Percentiles rank a stretch among this genome's conserved stretches.
Conservation (phyloP, 37 sponge, comb jelly and placozoan species). For the Haliclona indistincta region DNA sequence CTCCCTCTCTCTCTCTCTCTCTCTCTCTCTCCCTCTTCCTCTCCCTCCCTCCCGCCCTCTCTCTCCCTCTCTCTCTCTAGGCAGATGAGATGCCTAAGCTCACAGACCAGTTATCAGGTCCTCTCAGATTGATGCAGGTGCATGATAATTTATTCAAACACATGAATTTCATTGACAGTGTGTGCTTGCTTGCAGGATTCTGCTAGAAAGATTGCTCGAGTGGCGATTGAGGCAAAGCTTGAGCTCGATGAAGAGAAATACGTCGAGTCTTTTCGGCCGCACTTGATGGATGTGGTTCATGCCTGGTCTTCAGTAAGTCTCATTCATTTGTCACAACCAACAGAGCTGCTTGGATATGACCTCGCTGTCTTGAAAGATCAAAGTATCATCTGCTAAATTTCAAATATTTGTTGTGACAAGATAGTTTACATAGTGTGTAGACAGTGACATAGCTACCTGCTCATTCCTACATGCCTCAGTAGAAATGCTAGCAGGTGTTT, state of each 20-base stretch:
- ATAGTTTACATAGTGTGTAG: neutral
- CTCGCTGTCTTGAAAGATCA: no score
- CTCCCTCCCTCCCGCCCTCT: no score
- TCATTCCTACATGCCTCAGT: no score
- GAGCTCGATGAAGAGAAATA: constrained; percentile 89
- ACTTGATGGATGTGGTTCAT: constrained; percentile 95
- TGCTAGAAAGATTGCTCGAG: constrained; percentile 89
- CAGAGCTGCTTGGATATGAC: no score
- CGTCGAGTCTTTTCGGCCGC: constrained; percentile 92
- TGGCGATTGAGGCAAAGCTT: constrained; percentile 90
- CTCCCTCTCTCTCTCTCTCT: no score
- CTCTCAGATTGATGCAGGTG: constrained; percentile 86
- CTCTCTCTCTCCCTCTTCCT: no score
- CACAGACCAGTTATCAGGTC: constrained; percentile 84
- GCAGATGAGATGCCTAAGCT: constrained; percentile 68
- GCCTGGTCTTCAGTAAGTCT: constrained; percentile 86
- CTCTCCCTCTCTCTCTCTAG: constrained; percentile 23
- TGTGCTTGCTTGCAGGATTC: constrained; percentile 71
- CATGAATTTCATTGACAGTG: neutral
- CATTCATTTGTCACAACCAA: no score
- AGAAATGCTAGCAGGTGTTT: no score
- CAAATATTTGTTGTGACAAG: neutral
- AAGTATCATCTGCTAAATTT: no score
- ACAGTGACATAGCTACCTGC: no score
- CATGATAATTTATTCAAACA: neutral